Conservation (phyloP, 2,113 vertebrate species). For the Pogona vitticeps region DNA sequence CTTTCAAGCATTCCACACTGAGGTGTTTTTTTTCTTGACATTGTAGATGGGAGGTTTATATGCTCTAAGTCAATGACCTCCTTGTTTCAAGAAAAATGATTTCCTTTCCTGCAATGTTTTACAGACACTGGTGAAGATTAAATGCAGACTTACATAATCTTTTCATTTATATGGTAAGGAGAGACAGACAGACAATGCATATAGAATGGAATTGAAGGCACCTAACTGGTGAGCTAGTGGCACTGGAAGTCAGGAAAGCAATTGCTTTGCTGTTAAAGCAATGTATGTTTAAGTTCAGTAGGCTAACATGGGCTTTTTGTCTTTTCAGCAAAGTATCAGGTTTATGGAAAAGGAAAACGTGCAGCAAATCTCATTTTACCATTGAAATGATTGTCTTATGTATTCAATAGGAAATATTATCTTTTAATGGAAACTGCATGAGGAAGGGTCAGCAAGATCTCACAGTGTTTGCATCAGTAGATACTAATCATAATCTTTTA, state of each 20-base stretch:
- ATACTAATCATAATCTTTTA: constrained; percentile 51
- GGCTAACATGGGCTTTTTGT: constrained; percentile 16
- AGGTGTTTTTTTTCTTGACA: constrained; percentile 61
- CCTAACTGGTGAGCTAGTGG: constrained; percentile 42
- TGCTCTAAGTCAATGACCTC: constrained; percentile 57
- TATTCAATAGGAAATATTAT: constrained; percentile 34
- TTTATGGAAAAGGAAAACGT: constrained; percentile 50
- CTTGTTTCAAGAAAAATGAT: constrained; percentile 62
- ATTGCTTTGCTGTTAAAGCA: constrained; percentile 34
- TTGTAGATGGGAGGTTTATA: constrained; percentile 64
- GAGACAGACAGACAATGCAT: constrained; percentile 39
- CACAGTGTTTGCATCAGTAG: constrained; percentile 18
- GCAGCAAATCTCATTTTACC: constrained; percentile 48
- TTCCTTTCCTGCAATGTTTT: constrained; percentile 64
- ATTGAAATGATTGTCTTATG: constrained; percentile 40
- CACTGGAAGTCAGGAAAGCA: constrained; percentile 43
- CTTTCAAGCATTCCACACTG: constrained; percentile 50
- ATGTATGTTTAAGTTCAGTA: constrained; percentile 25
- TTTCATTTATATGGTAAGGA: constrained; percentile 65
- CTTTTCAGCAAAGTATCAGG: constrained; percentile 51
- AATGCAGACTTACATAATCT: constrained; percentile 63
- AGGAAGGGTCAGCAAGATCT: constrained; percentile 10
- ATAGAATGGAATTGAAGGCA: constrained; percentile 52
- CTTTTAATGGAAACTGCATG: constrained; percentile 2
- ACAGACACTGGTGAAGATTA: constrained; percentile 62